A percentile compares a stretch with the other conserved stretches of the same genome.
These are phyloP conservation scores for Phyllotis vaccarum DNA, from an alignment of 2,797 vertebrate species.

Conservation along the genomic window DNA sequence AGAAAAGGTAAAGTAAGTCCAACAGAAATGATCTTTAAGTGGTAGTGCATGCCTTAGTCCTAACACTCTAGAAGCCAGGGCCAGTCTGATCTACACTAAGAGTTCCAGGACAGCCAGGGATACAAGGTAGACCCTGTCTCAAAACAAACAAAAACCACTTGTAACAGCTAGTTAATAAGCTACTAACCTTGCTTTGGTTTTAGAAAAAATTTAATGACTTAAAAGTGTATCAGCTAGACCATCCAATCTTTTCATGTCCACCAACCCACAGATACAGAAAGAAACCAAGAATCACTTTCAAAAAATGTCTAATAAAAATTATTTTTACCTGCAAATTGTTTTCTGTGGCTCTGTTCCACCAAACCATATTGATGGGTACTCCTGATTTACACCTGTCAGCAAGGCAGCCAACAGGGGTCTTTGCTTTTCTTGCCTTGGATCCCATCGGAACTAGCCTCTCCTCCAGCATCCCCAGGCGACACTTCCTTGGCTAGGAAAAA, in stretches of 20 bases:
- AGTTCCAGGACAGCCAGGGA: not conserved
- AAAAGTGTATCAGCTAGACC: slow-evolving; percentile 30
- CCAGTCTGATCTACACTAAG: not conserved
- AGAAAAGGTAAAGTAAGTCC: not conserved
- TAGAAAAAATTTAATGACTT: not conserved
- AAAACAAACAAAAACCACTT: not conserved
- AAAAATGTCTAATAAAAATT: slow-evolving; percentile 87
- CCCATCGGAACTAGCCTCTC: slow-evolving; percentile 91
- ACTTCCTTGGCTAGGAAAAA: slow-evolving; percentile 91
- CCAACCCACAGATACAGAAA: slow-evolving; percentile 82
- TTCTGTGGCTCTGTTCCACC: slow-evolving; percentile 92
- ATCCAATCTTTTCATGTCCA: slow-evolving; percentile 50
- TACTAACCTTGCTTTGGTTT: slow-evolving; percentile 39
- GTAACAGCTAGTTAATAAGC: slow-evolving; percentile 24
- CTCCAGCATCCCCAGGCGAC: slow-evolving; percentile 91
- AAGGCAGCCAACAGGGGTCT: slow-evolving; percentile 91
- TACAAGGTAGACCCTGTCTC: not conserved
- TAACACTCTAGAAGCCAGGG: not conserved
- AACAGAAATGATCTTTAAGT: not conserved
- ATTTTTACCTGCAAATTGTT: slow-evolving; percentile 92
- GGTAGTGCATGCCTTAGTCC: not conserved
- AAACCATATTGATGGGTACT: slow-evolving; percentile 91
- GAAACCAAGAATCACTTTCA: slow-evolving; percentile 84
- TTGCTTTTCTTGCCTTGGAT: slow-evolving; percentile 91
- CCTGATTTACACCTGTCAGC: slow-evolving; percentile 92